phyloP scores from a whole-genome alignment of 1,140 invertebrate genomes.

The Neodiprion pinetum region DNA sequence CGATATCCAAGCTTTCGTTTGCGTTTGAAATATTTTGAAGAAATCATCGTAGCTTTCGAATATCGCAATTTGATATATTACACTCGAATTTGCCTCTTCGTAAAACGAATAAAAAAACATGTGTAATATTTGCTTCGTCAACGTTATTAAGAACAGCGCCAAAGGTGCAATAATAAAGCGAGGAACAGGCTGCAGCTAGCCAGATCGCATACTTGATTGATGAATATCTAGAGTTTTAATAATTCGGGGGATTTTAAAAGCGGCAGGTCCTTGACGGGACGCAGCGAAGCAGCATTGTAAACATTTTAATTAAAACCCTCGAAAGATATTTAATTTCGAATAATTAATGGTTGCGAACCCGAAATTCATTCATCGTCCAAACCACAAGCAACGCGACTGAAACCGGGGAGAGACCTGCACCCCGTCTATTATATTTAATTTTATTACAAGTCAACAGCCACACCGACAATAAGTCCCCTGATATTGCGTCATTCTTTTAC shows the following conservation, averaged over 20 bases:
- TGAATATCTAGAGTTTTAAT: conserved; percentile 28
- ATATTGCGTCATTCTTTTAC: too few relatives aligned
- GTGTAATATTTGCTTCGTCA: too few relatives aligned
- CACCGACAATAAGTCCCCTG: conserved; percentile 3
- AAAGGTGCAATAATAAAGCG: too few relatives aligned
- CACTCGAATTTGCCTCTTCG: too few relatives aligned
- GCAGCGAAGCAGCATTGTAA: conserved; percentile 45
- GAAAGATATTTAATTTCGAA: conserved; percentile 58
- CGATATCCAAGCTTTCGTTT: too few relatives aligned
- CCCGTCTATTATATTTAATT: conserved; percentile 46
- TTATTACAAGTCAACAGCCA: conserved; percentile 43
- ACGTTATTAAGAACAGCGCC: too few relatives aligned
- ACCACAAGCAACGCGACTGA: conserved; percentile 30
- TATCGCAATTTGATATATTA: too few relatives aligned
- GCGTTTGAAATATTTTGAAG: too few relatives aligned
- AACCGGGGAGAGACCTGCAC: neutral
- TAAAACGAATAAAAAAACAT: too few relatives aligned
- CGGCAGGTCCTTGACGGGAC: conserved; percentile 24
- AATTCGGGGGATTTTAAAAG: conserved; percentile 30
- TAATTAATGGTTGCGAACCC: conserved; percentile 52
- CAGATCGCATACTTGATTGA: conserved; percentile 27
- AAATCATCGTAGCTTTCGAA: too few relatives aligned
- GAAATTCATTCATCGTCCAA: conserved; percentile 45
- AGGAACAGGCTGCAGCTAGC: neutral
- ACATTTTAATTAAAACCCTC: conserved; percentile 57